Conservation (phyloP, 2,888 invertebrate genomes). For the Dasypolia templi region DNA sequence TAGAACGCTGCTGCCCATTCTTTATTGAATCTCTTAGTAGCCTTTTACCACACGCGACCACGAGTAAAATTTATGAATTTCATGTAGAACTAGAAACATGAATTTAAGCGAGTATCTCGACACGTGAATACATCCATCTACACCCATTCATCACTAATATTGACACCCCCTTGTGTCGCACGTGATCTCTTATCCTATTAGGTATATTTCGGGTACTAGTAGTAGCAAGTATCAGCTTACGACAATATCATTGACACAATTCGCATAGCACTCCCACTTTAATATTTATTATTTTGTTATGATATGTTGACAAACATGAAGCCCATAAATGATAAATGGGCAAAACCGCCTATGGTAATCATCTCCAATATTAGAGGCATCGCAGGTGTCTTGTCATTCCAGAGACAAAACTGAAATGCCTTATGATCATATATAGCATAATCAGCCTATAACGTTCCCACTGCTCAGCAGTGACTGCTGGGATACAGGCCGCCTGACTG, state of each 20-base stretch:
- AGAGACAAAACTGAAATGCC: not conserved
- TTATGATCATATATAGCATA: not conserved
- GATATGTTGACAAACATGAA: no score
- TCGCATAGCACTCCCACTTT: not conserved
- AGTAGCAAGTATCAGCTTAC: constrained; percentile 14
- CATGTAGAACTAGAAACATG: not conserved
- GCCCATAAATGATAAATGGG: not conserved
- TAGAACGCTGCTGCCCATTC: no score
- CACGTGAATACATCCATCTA: not conserved
- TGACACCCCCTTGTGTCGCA: constrained; percentile 32
- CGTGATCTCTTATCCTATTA: constrained; percentile 10
- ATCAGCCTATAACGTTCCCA: no score
- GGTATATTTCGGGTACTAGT: constrained; percentile 18
- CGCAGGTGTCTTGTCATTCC: no score
- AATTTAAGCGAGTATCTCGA: not conserved
- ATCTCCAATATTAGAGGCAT: no score
- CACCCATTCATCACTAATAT: constrained; percentile 30
- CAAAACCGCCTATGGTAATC: not conserved
- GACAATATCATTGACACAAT: not conserved
- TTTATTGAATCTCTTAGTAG: not conserved
- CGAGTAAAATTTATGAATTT: not conserved
- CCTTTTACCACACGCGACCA: not conserved
- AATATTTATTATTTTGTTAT: not conserved
- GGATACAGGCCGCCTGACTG: no score
- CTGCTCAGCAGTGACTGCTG: no score